These are phyloP conservation scores for Chiloscyllium plagiosum DNA, from an alignment of 2,113 vertebrate genomes.

Conservation along the genomic window DNA sequence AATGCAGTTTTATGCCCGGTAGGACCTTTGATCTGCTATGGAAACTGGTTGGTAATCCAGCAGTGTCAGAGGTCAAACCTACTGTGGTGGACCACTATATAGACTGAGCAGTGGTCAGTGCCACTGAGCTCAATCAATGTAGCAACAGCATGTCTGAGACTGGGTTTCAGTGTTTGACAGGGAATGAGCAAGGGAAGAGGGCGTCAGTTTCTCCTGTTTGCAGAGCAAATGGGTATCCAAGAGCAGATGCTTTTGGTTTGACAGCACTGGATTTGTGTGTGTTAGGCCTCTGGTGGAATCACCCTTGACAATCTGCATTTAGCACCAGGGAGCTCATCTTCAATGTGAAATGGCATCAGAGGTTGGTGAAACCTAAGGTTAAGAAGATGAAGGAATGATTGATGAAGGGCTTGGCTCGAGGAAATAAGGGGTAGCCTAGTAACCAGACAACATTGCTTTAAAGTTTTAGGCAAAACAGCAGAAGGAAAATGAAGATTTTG, in stretches of 20 bases:
- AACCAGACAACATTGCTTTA: not conserved
- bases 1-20: not conserved
- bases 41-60: not conserved
- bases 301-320: not conserved
- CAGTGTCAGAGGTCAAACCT: not conserved
- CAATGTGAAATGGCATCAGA: not conserved
- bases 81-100: not conserved
- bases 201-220: not conserved
- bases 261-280: not conserved
- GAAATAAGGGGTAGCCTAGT: not conserved
- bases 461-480: not conserved
- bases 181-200: not conserved
- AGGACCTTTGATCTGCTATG: not conserved
- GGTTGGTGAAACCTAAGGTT: not conserved
- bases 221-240: not conserved
- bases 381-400: not conserved
- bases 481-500: not conserved
- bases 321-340: not conserved
- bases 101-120: not conserved
- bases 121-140: not conserved
- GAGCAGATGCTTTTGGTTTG: not conserved
- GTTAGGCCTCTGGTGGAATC: not conserved
- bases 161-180: not conserved
- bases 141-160: not conserved
- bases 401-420: not conserved